phyloP scores from a whole-genome alignment of 2,113 vertebrate genomes.

The Ameiurus melas region DNA sequence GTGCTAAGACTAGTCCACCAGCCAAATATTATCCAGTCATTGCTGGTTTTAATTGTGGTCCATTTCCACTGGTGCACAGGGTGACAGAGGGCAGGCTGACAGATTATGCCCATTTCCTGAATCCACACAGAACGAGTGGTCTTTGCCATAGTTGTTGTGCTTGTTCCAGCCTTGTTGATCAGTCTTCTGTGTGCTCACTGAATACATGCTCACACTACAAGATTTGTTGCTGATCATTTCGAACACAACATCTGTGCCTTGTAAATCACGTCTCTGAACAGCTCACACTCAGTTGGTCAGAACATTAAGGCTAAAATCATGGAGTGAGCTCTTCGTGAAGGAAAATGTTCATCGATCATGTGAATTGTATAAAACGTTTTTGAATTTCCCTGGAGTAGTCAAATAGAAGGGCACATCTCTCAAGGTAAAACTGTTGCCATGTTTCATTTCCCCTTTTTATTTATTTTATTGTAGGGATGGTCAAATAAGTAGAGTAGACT shows the following conservation, averaged over 20 bases:
- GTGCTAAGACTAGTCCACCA: background rate
- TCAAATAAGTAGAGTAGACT: background rate
- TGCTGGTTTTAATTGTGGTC: background rate
- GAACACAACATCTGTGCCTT: background rate
- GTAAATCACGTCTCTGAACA: background rate
- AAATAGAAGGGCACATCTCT: background rate
- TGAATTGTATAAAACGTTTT: background rate
- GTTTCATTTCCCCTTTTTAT: background rate
- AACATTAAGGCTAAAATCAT: conserved; percentile 1
- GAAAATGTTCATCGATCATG: background rate
- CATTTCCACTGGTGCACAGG: background rate
- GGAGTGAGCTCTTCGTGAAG: background rate
- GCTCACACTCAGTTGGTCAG: background rate
- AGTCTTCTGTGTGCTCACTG: background rate
- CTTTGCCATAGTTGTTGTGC: background rate
- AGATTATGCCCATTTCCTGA: background rate
- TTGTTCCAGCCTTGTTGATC: background rate
- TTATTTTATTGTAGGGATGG: background rate
- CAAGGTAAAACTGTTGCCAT: background rate
- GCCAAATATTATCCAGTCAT: background rate
- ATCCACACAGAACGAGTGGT: background rate
- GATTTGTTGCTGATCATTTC: background rate
- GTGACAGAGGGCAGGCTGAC: background rate
- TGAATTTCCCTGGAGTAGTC: background rate
- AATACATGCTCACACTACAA: background rate